Conservation (phyloP, 2,888 invertebrate species). For the Apodemia mormo region DNA sequence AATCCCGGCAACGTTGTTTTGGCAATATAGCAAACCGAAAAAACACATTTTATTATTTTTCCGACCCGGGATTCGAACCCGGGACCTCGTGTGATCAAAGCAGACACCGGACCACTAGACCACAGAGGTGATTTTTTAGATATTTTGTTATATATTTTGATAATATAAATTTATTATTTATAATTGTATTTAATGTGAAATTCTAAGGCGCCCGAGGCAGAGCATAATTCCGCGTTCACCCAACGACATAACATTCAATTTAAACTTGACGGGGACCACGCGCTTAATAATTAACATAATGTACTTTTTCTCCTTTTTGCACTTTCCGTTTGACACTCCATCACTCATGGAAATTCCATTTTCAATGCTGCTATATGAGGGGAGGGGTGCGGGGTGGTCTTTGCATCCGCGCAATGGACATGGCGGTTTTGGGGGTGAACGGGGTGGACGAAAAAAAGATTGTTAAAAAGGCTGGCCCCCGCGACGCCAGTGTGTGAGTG, state of each 20-base stretch:
- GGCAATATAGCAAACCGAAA: too few species aligned
- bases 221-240: not conserved
- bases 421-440: slow-evolving; percentile 73
- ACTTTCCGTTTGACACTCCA: slow-evolving; percentile 81
- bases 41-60: too few species aligned
- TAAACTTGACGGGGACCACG: slow-evolving; percentile 68
- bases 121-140: too few species aligned
- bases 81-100: too few species aligned
- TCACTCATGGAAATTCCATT: slow-evolving; percentile 83
- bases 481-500: slow-evolving; percentile 74
- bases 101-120: too few species aligned
- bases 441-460: slow-evolving; percentile 80
- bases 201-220: not conserved
- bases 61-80: too few species aligned
- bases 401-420: slow-evolving; percentile 80
- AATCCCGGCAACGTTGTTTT: too few species aligned
- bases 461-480: slow-evolving; percentile 80
- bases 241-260: slow-evolving; percentile 77
- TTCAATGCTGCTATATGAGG: slow-evolving; percentile 78
- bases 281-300: slow-evolving; percentile 81
- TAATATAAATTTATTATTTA: too few species aligned
- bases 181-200: not conserved
- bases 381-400: slow-evolving; percentile 73
- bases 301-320: slow-evolving; percentile 80
- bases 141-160: too few species aligned